phyloP scores from a whole-genome alignment of 2,113 vertebrate genomes.

The Todiramphus chloris region DNA sequence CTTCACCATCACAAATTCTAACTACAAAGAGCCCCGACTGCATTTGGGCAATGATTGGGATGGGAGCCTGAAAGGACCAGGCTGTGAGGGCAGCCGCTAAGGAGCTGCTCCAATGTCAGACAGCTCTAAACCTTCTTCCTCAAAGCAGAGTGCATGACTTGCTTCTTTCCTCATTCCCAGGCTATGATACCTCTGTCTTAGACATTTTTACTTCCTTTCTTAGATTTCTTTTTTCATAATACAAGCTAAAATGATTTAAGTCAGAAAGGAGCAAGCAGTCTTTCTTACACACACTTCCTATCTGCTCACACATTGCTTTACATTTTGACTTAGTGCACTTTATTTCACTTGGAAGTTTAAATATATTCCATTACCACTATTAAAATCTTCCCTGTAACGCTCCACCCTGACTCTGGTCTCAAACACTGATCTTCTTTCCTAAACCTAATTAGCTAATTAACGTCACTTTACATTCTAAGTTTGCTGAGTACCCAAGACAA shows the following conservation, averaged over 20 bases:
- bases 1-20: neutral
- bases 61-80: neutral
- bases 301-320: neutral
- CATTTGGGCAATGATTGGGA: neutral
- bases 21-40: neutral
- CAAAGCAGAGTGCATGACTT: neutral
- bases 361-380: neutral
- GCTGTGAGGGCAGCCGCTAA: neutral
- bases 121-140: neutral
- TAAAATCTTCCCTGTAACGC: neutral
- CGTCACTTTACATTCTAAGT: neutral
- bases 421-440: neutral
- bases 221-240: neutral
- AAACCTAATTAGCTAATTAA: neutral
- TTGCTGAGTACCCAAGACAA: neutral
- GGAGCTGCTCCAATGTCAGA: neutral
- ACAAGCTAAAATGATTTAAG: neutral
- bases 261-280: neutral
- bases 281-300: neutral
- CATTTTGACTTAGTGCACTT: neutral
- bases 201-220: neutral
- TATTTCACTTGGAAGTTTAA: neutral
- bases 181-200: neutral
- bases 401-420: neutral
- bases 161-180: neutral